These are phyloP conservation scores for Sinelater perroti DNA, from an alignment of 2,888 invertebrate species.

Conservation along the genomic window DNA sequence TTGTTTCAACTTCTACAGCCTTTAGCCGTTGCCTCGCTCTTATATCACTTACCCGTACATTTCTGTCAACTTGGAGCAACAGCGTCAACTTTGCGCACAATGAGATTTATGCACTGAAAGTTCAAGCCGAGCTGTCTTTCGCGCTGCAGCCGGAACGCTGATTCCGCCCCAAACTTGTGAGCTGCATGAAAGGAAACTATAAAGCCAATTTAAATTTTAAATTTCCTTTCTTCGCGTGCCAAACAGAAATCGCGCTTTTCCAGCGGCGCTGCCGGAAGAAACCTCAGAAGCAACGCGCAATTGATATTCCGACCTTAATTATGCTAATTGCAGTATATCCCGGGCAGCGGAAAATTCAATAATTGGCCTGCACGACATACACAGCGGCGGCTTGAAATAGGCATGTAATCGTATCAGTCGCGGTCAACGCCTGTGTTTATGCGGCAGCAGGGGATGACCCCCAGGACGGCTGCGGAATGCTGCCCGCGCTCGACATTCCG, in stretches of 20 bases:
- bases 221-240: neutral
- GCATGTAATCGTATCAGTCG: conserved; percentile 21
- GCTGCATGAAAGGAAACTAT: conserved; percentile 3
- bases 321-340: conserved; percentile 9
- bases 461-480: conserved; percentile 13
- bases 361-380: conserved; percentile 12
- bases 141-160: neutral
- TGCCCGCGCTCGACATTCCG: conserved; percentile 10
- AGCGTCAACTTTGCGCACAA: conserved; percentile 6
- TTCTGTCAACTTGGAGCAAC: conserved; percentile 3
- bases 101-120: conserved; percentile 8
- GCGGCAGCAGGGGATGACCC: conserved; percentile 18
- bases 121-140: conserved; percentile 7
- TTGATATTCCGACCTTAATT: conserved; percentile 10
- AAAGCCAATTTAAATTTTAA: conserved; percentile 14
- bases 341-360: conserved; percentile 13
- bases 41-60: conserved; percentile 1
- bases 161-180: neutral
- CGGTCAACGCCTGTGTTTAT: conserved; percentile 23
- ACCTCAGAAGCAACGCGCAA: neutral
- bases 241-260: neutral
- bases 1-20: conserved; percentile 7
- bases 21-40: too few relatives aligned
- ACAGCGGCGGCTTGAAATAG: conserved; percentile 22
- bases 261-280: neutral